Evolutionary conservation across 92 coral and sea anemone species (phyloP).

Genomic region (Bergia puertoricense): DNA sequence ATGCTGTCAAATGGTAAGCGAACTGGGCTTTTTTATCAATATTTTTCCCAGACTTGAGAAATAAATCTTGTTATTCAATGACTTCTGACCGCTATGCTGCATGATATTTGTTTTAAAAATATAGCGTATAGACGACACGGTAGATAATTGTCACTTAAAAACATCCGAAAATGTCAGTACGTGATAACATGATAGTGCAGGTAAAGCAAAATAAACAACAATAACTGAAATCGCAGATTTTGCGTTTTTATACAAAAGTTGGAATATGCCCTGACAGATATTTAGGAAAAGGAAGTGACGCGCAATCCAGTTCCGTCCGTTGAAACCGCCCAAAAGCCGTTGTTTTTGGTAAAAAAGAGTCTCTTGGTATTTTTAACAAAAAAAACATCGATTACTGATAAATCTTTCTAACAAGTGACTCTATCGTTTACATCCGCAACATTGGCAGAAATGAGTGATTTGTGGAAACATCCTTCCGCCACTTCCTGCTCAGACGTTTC

Average conservation of each 20-base stretch:
- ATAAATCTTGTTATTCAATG: too few species aligned
- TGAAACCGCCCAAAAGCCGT: slow-evolving; percentile 4
- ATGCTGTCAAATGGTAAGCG: neutral
- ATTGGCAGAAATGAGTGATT: neutral
- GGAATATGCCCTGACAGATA: neutral
- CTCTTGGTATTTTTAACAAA: neutral
- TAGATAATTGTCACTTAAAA: neutral
- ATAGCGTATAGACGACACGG: neutral
- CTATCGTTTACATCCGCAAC: neutral
- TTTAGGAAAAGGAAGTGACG: slow-evolving; percentile 20
- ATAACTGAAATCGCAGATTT: neutral
- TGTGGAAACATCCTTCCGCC: too few species aligned
- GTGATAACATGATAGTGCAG: neutral
- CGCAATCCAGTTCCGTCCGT: slow-evolving; percentile 25
- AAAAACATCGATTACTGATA: slow-evolving; percentile 7
- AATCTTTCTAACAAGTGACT: neutral
- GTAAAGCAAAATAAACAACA: neutral
- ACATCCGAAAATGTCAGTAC: neutral
- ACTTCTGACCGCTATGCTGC: too few species aligned
- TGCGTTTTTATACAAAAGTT: neutral
- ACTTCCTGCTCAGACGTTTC: neutral
- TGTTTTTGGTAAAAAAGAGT: neutral
- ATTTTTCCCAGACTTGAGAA: neutral
- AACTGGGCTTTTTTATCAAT: neutral
- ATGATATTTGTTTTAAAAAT: too few species aligned